Conservation (phyloP, 2,113 vertebrate genomes). For the Toxotes jaculatrix region DNA sequence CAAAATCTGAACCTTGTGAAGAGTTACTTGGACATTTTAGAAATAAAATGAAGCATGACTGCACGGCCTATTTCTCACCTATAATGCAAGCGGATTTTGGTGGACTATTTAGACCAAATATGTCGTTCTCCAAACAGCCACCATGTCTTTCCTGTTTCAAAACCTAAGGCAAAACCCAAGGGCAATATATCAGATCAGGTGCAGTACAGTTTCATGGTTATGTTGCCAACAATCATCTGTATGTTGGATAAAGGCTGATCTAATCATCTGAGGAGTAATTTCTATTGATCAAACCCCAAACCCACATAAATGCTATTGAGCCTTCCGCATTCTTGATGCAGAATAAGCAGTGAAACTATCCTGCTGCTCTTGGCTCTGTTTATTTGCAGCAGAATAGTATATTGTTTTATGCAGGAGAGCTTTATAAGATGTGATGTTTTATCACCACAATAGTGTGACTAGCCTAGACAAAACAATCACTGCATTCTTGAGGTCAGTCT, state of each 20-base stretch:
- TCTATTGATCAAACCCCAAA: not conserved
- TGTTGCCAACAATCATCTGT: not conserved
- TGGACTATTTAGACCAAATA: not conserved
- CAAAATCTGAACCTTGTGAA: conserved; percentile 2
- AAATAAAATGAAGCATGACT: conserved; percentile 12
- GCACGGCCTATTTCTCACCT: conserved; percentile 1
- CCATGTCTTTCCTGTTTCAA: not conserved
- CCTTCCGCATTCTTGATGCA: not conserved
- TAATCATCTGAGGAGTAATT: not conserved
- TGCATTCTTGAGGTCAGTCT: conserved; percentile 50
- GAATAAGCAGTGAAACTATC: not conserved
- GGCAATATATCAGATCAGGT: not conserved
- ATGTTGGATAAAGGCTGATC: not conserved
- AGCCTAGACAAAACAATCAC: conserved; percentile 43
- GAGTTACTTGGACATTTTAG: not conserved
- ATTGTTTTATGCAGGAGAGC: conserved; percentile 21
- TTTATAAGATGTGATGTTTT: conserved; percentile 34
- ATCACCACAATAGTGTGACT: conserved; percentile 35
- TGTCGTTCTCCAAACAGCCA: not conserved
- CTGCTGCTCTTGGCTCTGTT: not conserved
- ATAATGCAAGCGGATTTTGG: not conserved
- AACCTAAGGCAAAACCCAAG: not conserved
- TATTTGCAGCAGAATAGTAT: conserved; percentile 14
- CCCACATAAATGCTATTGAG: not conserved
- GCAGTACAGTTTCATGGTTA: not conserved